Evolutionary conservation across 53 echinoderm and acorn worm genomes (phyloP), one percentile per base, ranked within the genome.

Genomic region (Hippasteria phrygiana): DNA sequence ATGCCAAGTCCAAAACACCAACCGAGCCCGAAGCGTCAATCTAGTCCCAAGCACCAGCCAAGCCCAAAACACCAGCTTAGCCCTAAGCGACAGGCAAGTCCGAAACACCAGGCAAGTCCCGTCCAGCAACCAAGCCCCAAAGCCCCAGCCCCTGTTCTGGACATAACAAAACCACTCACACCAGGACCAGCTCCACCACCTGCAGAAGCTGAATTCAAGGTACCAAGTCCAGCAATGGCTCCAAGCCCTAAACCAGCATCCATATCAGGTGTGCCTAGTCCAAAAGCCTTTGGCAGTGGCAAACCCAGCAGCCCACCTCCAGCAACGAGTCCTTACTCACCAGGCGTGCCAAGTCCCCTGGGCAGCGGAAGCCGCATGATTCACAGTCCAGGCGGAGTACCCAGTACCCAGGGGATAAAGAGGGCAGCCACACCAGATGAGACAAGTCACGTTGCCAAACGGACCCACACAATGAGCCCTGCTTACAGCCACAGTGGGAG

Each of bases 211-310:
- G 95, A 97, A 80, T 95, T 97, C 72, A 97, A 94, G 73, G 94
- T 97, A 41, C 97, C 97, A 10, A 97, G 97, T 85, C 95, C 97
- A 48, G 97, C 95, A 13, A 88, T 97, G 80, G 88, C 92, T 54
- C 93, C 95, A 35, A 96, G 93, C 87, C 91, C 93, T 1, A 95
- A 91, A 69, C 78, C 91, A 43, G 34, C 70, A 50, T 69, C 50
- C 50, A 85, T 85, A 50, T 85, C 85, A 24, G 85, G 85, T 38
- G 80, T 87, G 13, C 75, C 88, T 28, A 95, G 95, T 78, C 95
- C 97, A 24, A 93, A 93, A 32, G 90, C 90, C 20, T 62, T 73
- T 5, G 76, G 76, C n/a, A 32, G 72, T 45, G 69, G 88, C 10
- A 93, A 93, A 72, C 90, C 95, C 31, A 69, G 74, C 37, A 88